phyloP scores from a whole-genome alignment of 2,888 invertebrate species.

The Nineta flava region DNA sequence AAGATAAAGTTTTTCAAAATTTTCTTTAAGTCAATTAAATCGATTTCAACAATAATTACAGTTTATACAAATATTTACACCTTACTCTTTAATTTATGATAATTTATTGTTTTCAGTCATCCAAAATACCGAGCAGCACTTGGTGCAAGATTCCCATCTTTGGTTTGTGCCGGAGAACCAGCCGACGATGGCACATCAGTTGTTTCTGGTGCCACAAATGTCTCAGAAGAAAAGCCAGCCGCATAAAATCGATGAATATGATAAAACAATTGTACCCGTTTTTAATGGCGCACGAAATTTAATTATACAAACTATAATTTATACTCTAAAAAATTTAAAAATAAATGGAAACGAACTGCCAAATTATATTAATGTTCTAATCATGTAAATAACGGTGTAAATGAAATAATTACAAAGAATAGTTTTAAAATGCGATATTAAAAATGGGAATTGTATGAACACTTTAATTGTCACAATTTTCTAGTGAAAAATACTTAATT shows the following conservation, averaged over 20 bases:
- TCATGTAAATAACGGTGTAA: background rate
- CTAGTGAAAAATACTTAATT: background rate
- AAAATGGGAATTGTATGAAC: background rate
- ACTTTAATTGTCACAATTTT: background rate
- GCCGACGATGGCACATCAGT: slow-evolving; percentile 48
- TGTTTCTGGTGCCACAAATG: slow-evolving; percentile 49
- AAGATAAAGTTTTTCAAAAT: too few relatives aligned
- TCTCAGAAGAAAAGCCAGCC: slow-evolving; percentile 46
- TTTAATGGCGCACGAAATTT: background rate
- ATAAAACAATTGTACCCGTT: background rate
- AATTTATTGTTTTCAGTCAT: slow-evolving; percentile 45
- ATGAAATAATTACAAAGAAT: too few relatives aligned
- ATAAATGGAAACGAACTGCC: background rate
- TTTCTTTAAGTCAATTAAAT: too few relatives aligned
- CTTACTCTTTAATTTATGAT: too few relatives aligned
- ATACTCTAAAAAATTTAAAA: background rate
- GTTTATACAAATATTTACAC: too few relatives aligned
- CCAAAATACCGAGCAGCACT: slow-evolving; percentile 65
- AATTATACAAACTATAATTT: background rate
- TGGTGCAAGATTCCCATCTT: slow-evolving; percentile 59
- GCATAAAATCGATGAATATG: slow-evolving; percentile 28
- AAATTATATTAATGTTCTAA: background rate
- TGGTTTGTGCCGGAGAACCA: slow-evolving; percentile 44
- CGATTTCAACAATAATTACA: too few relatives aligned
- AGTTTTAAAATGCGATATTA: background rate